Evolutionary conservation across 2,797 vertebrate genomes (phyloP).

Genomic region (Adrianichthys oophorus): DNA sequence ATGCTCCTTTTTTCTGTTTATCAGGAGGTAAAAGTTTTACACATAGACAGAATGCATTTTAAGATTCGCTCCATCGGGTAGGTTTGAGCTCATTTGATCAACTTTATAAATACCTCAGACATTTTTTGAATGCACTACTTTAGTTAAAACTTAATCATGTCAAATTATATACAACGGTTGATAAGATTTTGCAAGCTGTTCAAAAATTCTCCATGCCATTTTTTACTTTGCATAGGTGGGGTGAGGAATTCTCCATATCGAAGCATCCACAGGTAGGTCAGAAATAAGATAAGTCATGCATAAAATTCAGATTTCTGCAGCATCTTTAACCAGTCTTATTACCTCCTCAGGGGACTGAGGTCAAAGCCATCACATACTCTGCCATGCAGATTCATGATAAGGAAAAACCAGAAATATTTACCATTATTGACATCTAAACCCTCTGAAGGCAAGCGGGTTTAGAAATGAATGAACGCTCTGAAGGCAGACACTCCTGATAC

Average conservation of each 20-base stretch:
- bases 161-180: too few relatives aligned
- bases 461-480: conserved; percentile 26
- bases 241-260: conserved; percentile 88
- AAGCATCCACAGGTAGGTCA: conserved; percentile 93
- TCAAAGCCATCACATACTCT: conserved; percentile 98
- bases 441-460: neutral
- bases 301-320: neutral
- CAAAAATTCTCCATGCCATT: conserved; percentile 20
- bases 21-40: conserved; percentile 94
- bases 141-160: too few relatives aligned
- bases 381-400: conserved; percentile 94
- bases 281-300: neutral
- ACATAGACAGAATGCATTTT: conserved; percentile 85
- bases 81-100: conserved; percentile 51
- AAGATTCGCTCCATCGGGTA: conserved; percentile 95
- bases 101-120: neutral
- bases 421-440: conserved; percentile 92
- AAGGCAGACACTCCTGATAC: conserved; percentile 5
- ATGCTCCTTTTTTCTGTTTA: conserved; percentile 23
- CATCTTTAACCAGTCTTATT: neutral
- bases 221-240: conserved; percentile 81
- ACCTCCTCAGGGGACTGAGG: conserved; percentile 88
- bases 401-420: conserved; percentile 90
- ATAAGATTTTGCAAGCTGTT: neutral
- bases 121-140: too few relatives aligned